Conservation (phyloP, 2,113 vertebrate genomes). For the Microcebus jonahi region DNA sequence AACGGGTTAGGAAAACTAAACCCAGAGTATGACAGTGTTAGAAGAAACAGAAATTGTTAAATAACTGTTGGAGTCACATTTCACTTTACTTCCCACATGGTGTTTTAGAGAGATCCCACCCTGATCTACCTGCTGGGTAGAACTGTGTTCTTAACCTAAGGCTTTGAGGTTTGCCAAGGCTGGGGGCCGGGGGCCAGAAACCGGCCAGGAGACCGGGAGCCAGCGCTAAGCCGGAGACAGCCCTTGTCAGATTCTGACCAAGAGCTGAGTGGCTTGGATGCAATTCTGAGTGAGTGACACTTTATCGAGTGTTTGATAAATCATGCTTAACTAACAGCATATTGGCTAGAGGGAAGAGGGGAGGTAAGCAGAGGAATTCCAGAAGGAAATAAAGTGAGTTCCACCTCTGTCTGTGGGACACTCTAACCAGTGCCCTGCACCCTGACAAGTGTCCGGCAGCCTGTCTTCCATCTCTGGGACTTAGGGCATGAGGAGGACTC, state of each 20-base stretch:
- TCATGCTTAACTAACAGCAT: neutral
- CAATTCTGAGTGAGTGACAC: neutral
- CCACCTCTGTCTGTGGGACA: neutral
- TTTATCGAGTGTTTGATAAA: neutral
- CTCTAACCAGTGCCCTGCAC: neutral
- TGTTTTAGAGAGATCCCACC: slow-evolving; percentile 36
- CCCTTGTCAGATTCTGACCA: neutral
- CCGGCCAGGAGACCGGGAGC: rapidly evolving
- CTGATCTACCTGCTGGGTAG: slow-evolving; percentile 62
- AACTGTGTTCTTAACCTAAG: slow-evolving; percentile 63
- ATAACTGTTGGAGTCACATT: slow-evolving; percentile 24
- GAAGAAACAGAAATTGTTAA: slow-evolving; percentile 54
- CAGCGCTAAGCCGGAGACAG: neutral
- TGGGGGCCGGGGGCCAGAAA: neutral
- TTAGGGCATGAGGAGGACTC: no score
- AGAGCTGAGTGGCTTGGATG: neutral
- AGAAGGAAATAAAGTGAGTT: neutral
- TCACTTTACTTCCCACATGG: slow-evolving; percentile 1
- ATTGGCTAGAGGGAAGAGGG: neutral
- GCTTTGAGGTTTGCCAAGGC: neutral
- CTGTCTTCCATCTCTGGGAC: neutral
- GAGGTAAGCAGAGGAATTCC: neutral
- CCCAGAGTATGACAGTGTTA: neutral
- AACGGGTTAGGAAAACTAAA: slow-evolving; percentile 47
- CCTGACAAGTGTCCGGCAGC: neutral